Conservation (phyloP, 1,140 invertebrate genomes). For the Formica exsecta region DNA sequence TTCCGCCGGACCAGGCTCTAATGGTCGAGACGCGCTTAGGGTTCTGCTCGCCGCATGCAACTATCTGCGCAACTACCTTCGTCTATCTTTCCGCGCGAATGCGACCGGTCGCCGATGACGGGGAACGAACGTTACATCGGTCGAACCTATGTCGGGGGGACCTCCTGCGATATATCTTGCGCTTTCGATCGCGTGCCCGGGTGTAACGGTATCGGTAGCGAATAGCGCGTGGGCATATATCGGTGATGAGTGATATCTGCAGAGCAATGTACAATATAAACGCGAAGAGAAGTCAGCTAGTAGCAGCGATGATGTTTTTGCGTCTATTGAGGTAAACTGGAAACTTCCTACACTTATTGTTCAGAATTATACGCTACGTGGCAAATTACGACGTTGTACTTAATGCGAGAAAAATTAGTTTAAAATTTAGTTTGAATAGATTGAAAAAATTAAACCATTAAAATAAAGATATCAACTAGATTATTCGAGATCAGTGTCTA, state of each 20-base stretch:
- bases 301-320: slow-evolving; percentile 5
- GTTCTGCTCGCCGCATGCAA: slow-evolving; percentile 51
- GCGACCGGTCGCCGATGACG: slow-evolving; percentile 50
- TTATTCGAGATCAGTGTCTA: background rate
- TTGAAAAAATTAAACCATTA: background rate
- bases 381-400: background rate
- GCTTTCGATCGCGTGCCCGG: slow-evolving; percentile 71
- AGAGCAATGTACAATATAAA: background rate
- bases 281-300: background rate
- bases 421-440: background rate
- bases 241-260: slow-evolving; percentile 53
- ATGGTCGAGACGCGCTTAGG: slow-evolving; percentile 66
- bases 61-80: background rate
- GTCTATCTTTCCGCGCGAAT: slow-evolving; percentile 31
- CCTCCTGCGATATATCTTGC: slow-evolving; percentile 47
- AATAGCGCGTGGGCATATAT: slow-evolving; percentile 50
- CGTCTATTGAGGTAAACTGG: slow-evolving; percentile 47
- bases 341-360: slow-evolving; percentile 32
- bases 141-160: slow-evolving; percentile 2
- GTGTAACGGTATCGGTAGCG: slow-evolving; percentile 64
- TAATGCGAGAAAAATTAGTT: background rate
- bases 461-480: background rate
- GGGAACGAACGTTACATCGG: slow-evolving; percentile 48
- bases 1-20: slow-evolving; percentile 63
- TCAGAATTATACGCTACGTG: slow-evolving; percentile 33